phyloP scores from a whole-genome alignment of 1,140 invertebrate genomes.

The Helicoverpa armigera region DNA sequence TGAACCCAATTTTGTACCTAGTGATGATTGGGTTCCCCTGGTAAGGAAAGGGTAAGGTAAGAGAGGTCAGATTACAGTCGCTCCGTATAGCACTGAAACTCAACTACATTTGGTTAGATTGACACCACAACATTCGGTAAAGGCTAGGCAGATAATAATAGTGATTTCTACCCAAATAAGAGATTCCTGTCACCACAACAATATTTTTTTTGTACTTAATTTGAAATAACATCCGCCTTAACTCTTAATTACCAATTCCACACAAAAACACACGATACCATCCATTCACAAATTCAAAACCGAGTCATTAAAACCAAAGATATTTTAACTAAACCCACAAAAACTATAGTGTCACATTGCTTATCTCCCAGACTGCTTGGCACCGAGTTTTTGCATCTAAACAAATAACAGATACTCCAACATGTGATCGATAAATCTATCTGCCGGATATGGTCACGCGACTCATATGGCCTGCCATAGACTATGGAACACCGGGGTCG shows the following conservation, averaged over 20 bases:
- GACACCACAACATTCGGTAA: too few species aligned
- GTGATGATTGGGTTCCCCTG: too few species aligned
- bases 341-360: slow-evolving; percentile 19
- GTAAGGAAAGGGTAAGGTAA: too few species aligned
- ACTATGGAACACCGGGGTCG: slow-evolving; percentile 9
- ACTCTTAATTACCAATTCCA: neutral
- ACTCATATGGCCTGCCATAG: slow-evolving; percentile 43
- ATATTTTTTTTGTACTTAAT: too few species aligned
- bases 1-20: too few species aligned
- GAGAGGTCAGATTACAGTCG: too few species aligned
- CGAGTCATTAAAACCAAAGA: slow-evolving; percentile 9
- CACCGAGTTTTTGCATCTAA: slow-evolving; percentile 74
- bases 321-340: neutral
- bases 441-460: slow-evolving; percentile 74
- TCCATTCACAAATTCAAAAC: neutral
- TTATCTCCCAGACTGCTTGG: slow-evolving; percentile 71
- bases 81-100: too few species aligned
- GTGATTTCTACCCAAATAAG: too few species aligned
- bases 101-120: too few species aligned
- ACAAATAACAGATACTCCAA: slow-evolving; percentile 62
- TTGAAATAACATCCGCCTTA: neutral
- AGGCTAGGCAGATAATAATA: too few species aligned
- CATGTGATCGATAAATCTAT: slow-evolving; percentile 70
- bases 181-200: too few species aligned
- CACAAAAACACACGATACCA: neutral